These are phyloP conservation scores for Metacarcinus magister DNA, from an alignment of 2,888 invertebrate genomes.

Conservation along the genomic window DNA sequence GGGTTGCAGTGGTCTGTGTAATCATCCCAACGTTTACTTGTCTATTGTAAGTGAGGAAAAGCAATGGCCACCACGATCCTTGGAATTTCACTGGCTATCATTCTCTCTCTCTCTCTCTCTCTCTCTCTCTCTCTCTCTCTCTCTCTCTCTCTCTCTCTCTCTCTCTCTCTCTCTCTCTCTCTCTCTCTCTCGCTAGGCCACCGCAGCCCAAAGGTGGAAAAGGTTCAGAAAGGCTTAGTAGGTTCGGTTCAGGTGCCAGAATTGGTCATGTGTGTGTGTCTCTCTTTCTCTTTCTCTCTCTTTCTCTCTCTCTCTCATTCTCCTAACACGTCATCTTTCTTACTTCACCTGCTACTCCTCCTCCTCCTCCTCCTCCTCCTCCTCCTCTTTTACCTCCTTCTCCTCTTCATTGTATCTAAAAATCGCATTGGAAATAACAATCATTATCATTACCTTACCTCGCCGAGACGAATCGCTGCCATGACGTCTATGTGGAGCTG, in stretches of 20 bases:
- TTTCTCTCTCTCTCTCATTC: background rate
- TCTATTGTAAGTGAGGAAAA: slow-evolving; percentile 72
- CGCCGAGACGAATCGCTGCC: slow-evolving; percentile 42
- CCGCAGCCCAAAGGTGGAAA: background rate
- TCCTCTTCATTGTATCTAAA: background rate
- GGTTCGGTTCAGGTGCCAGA: slow-evolving; percentile 14
- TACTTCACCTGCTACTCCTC: background rate
- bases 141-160: background rate
- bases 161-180: background rate
- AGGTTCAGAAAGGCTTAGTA: background rate
- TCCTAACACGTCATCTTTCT: background rate
- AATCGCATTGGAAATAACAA: slow-evolving; percentile 54
- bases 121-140: slow-evolving; percentile 16
- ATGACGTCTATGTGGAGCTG: background rate
- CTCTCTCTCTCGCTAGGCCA: background rate
- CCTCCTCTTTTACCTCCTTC: background rate
- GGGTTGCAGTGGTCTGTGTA: slow-evolving; percentile 63
- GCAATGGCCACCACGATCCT: background rate
- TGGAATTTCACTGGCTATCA: slow-evolving; percentile 54
- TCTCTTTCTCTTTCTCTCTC: background rate
- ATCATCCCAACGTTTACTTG: slow-evolving; percentile 74
- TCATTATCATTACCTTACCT: slow-evolving; percentile 57
- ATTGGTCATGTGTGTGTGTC: slow-evolving; percentile 1
- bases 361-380: background rate
- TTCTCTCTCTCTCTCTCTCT: background rate